A percentile compares a stretch with the other conserved stretches of the same genome.
These are phyloP conservation scores for Valencia hispanica DNA, from an alignment of 2,797 vertebrate species.

Conservation along the genomic window DNA sequence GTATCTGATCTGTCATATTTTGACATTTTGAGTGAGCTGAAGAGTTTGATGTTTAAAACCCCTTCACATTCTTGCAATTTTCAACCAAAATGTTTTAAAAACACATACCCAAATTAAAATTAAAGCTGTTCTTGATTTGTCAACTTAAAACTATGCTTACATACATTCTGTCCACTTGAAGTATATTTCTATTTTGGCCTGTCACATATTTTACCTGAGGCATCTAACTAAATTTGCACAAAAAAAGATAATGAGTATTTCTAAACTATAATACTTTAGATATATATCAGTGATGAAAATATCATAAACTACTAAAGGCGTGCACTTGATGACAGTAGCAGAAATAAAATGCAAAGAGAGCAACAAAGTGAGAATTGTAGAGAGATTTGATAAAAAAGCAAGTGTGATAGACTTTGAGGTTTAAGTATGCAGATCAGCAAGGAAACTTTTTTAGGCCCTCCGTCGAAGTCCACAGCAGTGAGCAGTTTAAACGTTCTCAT, in stretches of 20 bases:
- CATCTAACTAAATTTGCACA: background rate
- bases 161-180: no score
- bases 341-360: slow-evolving; percentile 14
- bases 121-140: no score
- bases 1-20: no score
- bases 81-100: no score
- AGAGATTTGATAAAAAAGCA: slow-evolving; percentile 45
- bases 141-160: no score
- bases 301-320: slow-evolving; percentile 17
- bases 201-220: background rate
- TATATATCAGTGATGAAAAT: slow-evolving; percentile 21
- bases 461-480: slow-evolving; percentile 66
- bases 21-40: no score
- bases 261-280: slow-evolving; percentile 10
- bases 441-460: slow-evolving; percentile 64
- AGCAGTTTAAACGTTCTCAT: slow-evolving; percentile 72
- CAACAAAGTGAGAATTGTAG: slow-evolving; percentile 17
- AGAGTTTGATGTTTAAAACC: no score
- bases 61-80: no score
- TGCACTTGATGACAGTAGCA: slow-evolving; percentile 16
- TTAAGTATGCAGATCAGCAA: slow-evolving; percentile 66
- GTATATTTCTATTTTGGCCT: background rate
- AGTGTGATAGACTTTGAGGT: slow-evolving; percentile 22
- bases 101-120: no score
- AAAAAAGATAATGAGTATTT: background rate